A percentile compares a stretch with the other conserved stretches of the same genome.
phyloP scores from a whole-genome alignment of 2,888 invertebrate genomes.

The Dendrolimus houi region DNA sequence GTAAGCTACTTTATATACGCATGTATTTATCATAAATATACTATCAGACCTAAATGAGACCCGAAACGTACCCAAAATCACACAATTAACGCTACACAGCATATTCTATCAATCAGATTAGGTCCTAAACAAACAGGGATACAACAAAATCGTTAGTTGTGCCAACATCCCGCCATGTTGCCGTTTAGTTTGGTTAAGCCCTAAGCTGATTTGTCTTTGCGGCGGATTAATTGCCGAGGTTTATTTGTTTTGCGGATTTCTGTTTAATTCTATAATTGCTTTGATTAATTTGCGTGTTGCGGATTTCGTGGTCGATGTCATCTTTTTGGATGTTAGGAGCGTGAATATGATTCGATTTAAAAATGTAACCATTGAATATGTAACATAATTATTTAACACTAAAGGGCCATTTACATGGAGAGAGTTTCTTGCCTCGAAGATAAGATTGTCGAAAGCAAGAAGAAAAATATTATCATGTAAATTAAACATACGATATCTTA shows the following conservation, averaged over 20 bases:
- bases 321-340: no score
- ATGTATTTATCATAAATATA: no score
- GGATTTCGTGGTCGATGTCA: neutral
- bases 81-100: conserved; percentile 13
- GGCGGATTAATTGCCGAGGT: conserved; percentile 15
- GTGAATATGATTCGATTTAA: no score
- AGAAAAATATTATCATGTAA: no score
- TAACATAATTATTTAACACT: no score
- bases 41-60: neutral
- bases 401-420: no score
- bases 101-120: conserved; percentile 14
- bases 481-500: no score
- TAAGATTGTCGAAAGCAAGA: no score
- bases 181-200: conserved; percentile 15
- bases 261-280: neutral
- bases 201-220: conserved; percentile 14
- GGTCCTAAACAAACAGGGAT: conserved; percentile 8
- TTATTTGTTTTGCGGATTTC: conserved; percentile 13
- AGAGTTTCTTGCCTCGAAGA: no score
- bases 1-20: no score
- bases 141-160: neutral
- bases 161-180: neutral
- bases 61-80: conserved; percentile 1
- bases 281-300: conserved; percentile 5
- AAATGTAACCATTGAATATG: no score